These are phyloP conservation scores for Trachelus iudaicus DNA, from an alignment of 2,888 invertebrate species.

Conservation along the genomic window DNA sequence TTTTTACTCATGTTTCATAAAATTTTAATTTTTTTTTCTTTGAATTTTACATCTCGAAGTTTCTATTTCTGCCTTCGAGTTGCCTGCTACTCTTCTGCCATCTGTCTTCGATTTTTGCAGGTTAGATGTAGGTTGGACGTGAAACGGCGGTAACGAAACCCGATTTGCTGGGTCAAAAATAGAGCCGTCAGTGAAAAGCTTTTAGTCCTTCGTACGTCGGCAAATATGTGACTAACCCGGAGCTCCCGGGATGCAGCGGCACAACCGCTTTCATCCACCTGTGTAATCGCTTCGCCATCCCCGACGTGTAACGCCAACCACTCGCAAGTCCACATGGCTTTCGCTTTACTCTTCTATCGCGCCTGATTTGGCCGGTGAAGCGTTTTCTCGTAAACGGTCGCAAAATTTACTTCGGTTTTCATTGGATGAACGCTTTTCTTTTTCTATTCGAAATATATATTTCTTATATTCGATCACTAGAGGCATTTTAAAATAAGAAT, in stretches of 20 bases:
- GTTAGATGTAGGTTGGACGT: no score
- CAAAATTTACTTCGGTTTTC: slow-evolving; percentile 24
- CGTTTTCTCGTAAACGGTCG: slow-evolving; percentile 29
- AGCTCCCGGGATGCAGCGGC: slow-evolving; percentile 30
- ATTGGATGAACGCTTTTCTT: no score
- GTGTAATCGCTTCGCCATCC: slow-evolving; percentile 41
- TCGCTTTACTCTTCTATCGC: not conserved
- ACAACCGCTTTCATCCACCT: slow-evolving; percentile 44
- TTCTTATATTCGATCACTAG: no score
- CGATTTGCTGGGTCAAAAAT: slow-evolving; percentile 51
- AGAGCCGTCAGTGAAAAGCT: slow-evolving; percentile 51
- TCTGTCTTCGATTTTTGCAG: no score
- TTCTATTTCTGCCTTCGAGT: no score
- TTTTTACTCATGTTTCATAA: no score
- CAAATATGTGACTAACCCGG: slow-evolving; percentile 56
- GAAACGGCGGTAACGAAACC: slow-evolving; percentile 34
- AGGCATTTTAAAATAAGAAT: no score
- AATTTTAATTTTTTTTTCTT: no score
- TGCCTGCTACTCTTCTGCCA: no score
- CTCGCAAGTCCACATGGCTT: not conserved
- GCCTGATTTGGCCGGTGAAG: not conserved
- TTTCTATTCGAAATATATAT: no score
- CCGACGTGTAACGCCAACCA: slow-evolving; percentile 6
- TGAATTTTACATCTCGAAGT: no score
- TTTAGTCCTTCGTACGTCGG: slow-evolving; percentile 52